phyloP scores from a whole-genome alignment of 2,888 invertebrate species.

The Oeneis ivallda region DNA sequence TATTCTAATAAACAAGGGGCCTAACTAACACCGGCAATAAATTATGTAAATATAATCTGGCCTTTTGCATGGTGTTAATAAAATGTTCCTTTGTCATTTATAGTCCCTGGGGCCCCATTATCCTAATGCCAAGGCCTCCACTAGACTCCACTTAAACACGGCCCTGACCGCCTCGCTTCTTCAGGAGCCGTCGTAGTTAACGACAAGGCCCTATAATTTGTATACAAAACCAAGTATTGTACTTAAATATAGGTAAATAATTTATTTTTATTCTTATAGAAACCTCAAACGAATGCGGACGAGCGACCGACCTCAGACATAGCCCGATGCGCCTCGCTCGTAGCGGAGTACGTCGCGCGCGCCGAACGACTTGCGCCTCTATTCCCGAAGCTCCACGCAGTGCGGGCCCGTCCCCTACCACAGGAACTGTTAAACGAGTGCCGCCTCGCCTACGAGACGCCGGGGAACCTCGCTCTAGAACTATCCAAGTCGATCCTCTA shows the following conservation, averaged over 20 bases:
- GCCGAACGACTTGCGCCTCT: conserved; percentile 63
- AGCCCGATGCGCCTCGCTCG: conserved; percentile 39
- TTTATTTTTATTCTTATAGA: conserved; percentile 7
- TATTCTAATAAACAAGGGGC: too few species aligned
- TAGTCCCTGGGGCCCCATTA: too few species aligned
- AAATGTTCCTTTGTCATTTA: too few species aligned
- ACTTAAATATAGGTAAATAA: background rate
- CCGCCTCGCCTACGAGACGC: conserved; percentile 57
- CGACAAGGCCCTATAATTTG: too few species aligned
- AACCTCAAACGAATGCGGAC: conserved; percentile 16
- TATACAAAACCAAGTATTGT: background rate
- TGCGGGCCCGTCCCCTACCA: conserved; percentile 45
- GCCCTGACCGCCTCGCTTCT: too few species aligned
- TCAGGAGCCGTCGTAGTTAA: too few species aligned
- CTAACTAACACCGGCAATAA: too few species aligned
- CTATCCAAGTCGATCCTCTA: conserved; percentile 59
- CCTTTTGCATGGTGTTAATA: too few species aligned
- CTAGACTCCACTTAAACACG: too few species aligned
- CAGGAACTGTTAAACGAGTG: conserved; percentile 45
- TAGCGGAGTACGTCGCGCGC: conserved; percentile 69
- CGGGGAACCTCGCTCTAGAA: conserved; percentile 63
- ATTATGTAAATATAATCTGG: too few species aligned
- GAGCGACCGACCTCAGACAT: background rate
- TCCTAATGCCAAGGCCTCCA: too few species aligned
- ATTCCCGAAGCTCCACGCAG: conserved; percentile 45